These are phyloP conservation scores for Nematostella vectensis DNA, from an alignment of 92 coral and sea anemone genomes.

Conservation along the genomic window DNA sequence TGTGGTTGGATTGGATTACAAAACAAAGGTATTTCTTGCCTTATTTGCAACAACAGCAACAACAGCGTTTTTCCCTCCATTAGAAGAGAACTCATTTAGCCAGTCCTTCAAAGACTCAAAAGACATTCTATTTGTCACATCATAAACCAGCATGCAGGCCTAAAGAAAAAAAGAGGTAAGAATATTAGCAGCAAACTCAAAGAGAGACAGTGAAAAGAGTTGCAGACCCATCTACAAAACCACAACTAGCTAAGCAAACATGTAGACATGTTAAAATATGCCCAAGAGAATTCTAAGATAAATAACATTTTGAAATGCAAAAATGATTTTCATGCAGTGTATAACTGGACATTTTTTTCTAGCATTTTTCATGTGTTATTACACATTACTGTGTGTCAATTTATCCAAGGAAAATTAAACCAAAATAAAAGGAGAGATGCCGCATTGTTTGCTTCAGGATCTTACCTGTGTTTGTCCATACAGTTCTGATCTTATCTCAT, in stretches of 20 bases:
- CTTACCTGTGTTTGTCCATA: constrained; percentile 92
- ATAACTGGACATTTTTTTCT: too few relatives aligned
- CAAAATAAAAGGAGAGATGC: too few relatives aligned
- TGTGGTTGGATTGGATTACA: too few relatives aligned
- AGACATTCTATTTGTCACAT: constrained; percentile 77
- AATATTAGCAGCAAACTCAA: neutral
- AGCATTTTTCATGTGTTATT: too few relatives aligned
- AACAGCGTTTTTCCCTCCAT: constrained; percentile 77
- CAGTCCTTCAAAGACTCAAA: constrained; percentile 81
- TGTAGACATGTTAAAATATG: too few relatives aligned
- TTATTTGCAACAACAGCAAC: constrained; percentile 89
- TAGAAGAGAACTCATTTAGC: constrained; percentile 74
- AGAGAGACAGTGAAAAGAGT: neutral
- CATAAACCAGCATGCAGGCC: constrained; percentile 92
- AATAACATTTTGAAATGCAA: too few relatives aligned
- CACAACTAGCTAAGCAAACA: constrained; percentile 1
- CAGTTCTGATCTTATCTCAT: constrained; percentile 77
- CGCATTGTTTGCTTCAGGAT: neutral
- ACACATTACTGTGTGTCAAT: too few relatives aligned
- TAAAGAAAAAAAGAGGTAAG: neutral
- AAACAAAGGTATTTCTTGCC: too few relatives aligned
- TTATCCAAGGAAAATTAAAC: too few relatives aligned
- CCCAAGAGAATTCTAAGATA: too few relatives aligned
- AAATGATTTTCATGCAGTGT: too few relatives aligned
- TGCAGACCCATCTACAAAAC: neutral